Base-by-base conservation (phyloP, 2,888 invertebrate species). In the Perithous albicinctus region DNA sequence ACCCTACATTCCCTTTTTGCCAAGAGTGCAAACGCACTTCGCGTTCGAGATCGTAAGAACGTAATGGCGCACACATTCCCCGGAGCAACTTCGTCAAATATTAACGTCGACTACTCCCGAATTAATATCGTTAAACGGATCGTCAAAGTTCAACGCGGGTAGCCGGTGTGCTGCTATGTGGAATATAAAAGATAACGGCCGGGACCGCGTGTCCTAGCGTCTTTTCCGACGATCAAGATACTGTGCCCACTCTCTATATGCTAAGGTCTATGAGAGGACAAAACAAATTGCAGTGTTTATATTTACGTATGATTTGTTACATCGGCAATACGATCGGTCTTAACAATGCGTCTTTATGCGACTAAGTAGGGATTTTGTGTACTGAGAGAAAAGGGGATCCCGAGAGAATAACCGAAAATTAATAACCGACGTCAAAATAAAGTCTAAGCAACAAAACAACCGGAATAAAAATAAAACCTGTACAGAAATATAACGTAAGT, bases 91-190 rank as follows among this genome's bases (percentile, higher is more conserved):
- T 87, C 86, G 86, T 89, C 86, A 88, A 89, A 89, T 85, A 89
- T 89, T 90, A 89, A 89, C 80, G 80, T 82, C 75, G 29, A 48
- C 82, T 75, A 67, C 83, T 83, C 84, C 84, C 85, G 87, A 89
- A 89, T 90, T 90, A 89, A 90, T 90, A 86, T 89, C 88, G 85
- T 89, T 88, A 89, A 89, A 88, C 70, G 73, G 72, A 67, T 78
- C 78, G 61, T 76, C 35, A 78, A 80, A 77, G 56, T 32, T 59
- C 56, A 59, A 59, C 29, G 70, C 70, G 56, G n/a, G 26, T 29
- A 29, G 41, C 56, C 10, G n/a, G n/a, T 18, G 54, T 15, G 56
- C 41, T 41, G 38, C 69, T 41, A 23, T 18, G 43, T 41, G 29
- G 18, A 59, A 46, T 46, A 46, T 59, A 72, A 72, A 72, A 72